Percentiles rank a stretch among this genome's conserved stretches.
These are phyloP conservation scores for Phrynocephalus vlangalii DNA, from an alignment of 2,797 vertebrate genomes.

Conservation along the genomic window DNA sequence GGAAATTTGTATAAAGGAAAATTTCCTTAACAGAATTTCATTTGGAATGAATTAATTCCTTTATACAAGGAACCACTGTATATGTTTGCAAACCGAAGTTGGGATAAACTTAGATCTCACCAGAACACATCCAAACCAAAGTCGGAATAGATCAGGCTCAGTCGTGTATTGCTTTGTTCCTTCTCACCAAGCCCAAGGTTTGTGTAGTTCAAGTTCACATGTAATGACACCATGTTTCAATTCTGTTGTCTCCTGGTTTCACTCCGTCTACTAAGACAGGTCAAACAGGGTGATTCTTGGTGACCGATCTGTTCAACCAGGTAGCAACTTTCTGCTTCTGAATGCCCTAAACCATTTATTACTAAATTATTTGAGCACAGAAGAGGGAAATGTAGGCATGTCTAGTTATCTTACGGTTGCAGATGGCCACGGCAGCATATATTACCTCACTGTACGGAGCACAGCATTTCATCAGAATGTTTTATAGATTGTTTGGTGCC, in stretches of 20 bases:
- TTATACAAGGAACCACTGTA: too few species aligned
- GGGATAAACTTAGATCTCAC: neutral
- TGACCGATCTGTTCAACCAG: neutral
- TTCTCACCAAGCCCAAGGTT: neutral
- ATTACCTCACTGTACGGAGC: neutral
- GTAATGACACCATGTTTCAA: neutral
- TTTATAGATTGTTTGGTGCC: neutral
- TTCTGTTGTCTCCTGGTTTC: neutral
- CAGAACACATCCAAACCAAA: neutral
- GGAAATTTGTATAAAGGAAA: too few species aligned
- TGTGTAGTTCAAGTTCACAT: rapidly evolving
- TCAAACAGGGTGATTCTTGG: neutral
- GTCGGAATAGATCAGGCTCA: neutral
- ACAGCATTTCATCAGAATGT: slow-evolving; percentile 19
- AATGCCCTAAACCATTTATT: neutral
- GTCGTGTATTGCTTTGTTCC: neutral
- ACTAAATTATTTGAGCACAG: slow-evolving; percentile 15
- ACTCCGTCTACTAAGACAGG: neutral
- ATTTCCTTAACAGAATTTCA: too few species aligned
- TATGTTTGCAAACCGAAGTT: neutral
- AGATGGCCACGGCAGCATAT: slow-evolving; percentile 17
- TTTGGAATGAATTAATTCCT: too few species aligned
- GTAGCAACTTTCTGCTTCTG: rapidly evolving
- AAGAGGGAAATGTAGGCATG: neutral
- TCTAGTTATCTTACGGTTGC: slow-evolving; percentile 28